Conservation (phyloP, 1,140 invertebrate genomes). For the Nasonia longicornis region DNA sequence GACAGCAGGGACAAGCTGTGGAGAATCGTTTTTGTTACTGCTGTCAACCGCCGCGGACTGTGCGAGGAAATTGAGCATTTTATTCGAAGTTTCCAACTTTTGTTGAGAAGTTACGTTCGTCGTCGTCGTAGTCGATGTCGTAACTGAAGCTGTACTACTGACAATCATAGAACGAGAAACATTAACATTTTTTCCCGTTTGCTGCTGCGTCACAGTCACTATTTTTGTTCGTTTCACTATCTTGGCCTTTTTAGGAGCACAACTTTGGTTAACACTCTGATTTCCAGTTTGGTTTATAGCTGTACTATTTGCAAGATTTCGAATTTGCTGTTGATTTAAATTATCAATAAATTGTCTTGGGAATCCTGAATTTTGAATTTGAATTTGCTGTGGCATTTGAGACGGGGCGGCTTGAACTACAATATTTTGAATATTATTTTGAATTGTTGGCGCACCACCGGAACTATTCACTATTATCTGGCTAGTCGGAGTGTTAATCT, state of each 20-base stretch:
- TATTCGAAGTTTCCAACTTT: conserved; percentile 56
- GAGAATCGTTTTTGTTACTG: conserved; percentile 57
- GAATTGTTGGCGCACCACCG: conserved; percentile 67
- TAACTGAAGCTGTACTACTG: conserved; percentile 15
- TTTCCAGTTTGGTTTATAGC: conserved; percentile 23
- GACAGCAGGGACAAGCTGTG: conserved; percentile 48
- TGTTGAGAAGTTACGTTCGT: conserved; percentile 51
- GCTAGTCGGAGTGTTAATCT: conserved; percentile 68
- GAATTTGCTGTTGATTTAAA: conserved; percentile 67
- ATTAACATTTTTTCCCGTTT: conserved; percentile 53
- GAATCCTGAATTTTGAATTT: conserved; percentile 67
- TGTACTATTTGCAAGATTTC: conserved; percentile 56
- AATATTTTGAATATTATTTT: conserved; percentile 69
- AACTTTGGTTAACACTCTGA: conserved; percentile 44
- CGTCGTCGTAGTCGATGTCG: conserved; percentile 40
- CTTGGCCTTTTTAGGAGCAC: conserved; percentile 62
- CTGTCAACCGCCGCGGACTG: conserved; percentile 54
- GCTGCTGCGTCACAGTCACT: conserved; percentile 54
- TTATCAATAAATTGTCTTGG: conserved; percentile 68
- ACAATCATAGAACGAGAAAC: conserved; percentile 55
- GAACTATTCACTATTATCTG: conserved; percentile 69
- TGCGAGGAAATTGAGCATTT: conserved; percentile 53
- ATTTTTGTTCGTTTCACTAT: conserved; percentile 63
- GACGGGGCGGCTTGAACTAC: conserved; percentile 66
- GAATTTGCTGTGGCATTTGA: conserved; percentile 67